Percentiles rank a stretch among this genome's conserved stretches.
These are phyloP conservation scores for Pygmarrhopalites habei DNA, from an alignment of 1,140 invertebrate species.

Conservation along the genomic window DNA sequence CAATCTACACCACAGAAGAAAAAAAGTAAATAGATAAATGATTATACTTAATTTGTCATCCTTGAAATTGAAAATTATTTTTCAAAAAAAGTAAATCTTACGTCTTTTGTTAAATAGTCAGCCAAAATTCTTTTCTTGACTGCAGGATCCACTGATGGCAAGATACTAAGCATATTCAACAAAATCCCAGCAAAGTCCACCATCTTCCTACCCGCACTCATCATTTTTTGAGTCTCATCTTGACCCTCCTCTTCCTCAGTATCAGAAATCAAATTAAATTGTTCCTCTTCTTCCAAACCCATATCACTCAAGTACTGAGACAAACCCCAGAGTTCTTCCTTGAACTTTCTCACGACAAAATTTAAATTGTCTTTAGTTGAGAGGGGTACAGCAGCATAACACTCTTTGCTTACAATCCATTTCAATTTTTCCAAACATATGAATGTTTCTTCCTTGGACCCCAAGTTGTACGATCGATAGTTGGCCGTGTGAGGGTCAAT, in stretches of 20 bases:
- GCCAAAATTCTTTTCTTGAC: conserved; percentile 32
- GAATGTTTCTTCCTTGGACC: conserved; percentile 8
- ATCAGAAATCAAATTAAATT: neutral
- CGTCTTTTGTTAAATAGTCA: conserved; percentile 24
- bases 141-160: conserved; percentile 36
- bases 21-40: neutral
- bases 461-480: conserved; percentile 14
- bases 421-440: conserved; percentile 11
- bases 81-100: too few species aligned
- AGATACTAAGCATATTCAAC: conserved; percentile 6
- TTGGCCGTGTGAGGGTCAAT: neutral
- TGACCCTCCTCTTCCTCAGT: neutral
- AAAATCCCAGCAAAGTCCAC: conserved; percentile 9
- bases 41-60: neutral
- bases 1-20: conserved; percentile 17
- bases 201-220: conserved; percentile 3
- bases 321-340: neutral
- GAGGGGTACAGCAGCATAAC: neutral
- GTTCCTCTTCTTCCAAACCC: neutral
- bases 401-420: conserved; percentile 5
- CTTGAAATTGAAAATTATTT: neutral
- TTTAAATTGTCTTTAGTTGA: too few species aligned
- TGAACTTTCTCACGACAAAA: neutral
- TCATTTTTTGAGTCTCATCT: neutral
- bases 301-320: neutral